Conservation (phyloP, 2,888 invertebrate species). For the Ligdia adustata region DNA sequence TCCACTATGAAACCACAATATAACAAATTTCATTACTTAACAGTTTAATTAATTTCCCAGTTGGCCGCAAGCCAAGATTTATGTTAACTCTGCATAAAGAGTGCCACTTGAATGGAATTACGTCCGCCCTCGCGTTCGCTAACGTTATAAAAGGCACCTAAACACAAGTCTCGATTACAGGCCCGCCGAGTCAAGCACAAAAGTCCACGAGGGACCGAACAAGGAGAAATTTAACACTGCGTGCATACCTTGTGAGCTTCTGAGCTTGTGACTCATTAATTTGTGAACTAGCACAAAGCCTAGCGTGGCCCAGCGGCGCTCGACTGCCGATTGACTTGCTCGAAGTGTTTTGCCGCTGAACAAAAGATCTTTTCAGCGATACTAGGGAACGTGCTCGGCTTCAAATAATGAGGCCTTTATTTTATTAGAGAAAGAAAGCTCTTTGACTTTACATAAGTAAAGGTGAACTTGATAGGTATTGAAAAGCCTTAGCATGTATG, state of each 20-base stretch:
- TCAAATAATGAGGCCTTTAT: slow-evolving; percentile 77
- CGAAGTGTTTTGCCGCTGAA: slow-evolving; percentile 73
- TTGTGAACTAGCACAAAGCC: slow-evolving; percentile 71
- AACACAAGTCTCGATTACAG: slow-evolving; percentile 18
- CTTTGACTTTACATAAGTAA: slow-evolving; percentile 27
- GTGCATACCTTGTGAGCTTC: slow-evolving; percentile 44
- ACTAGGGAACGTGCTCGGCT: slow-evolving; percentile 64
- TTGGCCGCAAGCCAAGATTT: neutral
- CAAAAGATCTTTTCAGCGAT: slow-evolving; percentile 76
- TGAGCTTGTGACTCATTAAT: slow-evolving; percentile 69
- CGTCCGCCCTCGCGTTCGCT: slow-evolving; percentile 3
- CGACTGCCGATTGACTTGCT: slow-evolving; percentile 72
- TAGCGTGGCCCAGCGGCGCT: slow-evolving; percentile 43
- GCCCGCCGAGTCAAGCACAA: slow-evolving; percentile 11
- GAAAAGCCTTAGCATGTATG: slow-evolving; percentile 8
- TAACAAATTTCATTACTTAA: too few relatives aligned
- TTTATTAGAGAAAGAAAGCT: slow-evolving; percentile 61
- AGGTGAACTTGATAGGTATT: slow-evolving; percentile 8
- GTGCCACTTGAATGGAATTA: neutral
- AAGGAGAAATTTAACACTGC: slow-evolving; percentile 60
- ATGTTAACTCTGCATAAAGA: neutral
- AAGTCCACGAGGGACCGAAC: slow-evolving; percentile 42
- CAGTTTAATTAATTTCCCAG: neutral
- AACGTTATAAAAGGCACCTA: slow-evolving; percentile 10
- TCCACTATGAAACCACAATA: too few relatives aligned